phyloP scores from a whole-genome alignment of 2,797 vertebrate genomes.

The Pseudochirops corinnae region DNA sequence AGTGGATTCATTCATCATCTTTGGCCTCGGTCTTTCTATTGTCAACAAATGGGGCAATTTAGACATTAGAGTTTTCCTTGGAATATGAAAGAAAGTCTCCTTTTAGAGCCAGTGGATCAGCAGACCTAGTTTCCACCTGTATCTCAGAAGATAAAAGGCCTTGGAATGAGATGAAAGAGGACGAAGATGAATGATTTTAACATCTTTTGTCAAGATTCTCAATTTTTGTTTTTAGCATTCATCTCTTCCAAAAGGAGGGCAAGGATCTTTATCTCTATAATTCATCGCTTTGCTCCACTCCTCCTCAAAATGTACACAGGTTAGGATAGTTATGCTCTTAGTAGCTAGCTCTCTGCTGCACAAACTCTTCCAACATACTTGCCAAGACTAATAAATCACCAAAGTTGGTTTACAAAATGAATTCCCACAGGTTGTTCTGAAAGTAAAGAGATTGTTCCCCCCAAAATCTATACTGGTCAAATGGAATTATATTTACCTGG shows the following conservation, averaged over 20 bases:
- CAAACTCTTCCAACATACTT: neutral
- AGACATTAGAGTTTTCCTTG: neutral
- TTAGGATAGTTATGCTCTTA: neutral
- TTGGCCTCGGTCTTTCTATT: neutral
- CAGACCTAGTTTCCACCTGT: neutral
- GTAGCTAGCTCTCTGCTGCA: neutral
- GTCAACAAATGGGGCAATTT: conserved; percentile 1
- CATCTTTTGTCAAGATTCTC: conserved; percentile 7
- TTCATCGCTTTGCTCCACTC: conserved; percentile 30
- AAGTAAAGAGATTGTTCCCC: neutral
- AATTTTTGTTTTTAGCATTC: neutral
- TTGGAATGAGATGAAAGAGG: conserved; percentile 40
- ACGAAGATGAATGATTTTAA: conserved; percentile 17
- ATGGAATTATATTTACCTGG: neutral
- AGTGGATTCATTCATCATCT: neutral
- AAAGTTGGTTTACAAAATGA: neutral
- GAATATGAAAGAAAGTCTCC: neutral
- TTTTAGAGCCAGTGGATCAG: neutral
- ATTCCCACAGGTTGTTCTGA: neutral
- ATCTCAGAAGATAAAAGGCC: conserved; percentile 36
- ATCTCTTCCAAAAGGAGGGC: conserved; percentile 8
- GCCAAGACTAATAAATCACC: neutral
- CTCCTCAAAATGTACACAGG: conserved; percentile 13
- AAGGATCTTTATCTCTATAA: conserved; percentile 28
- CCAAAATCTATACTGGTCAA: neutral